Evolutionary conservation across 1,140 invertebrate species (phyloP).

Genomic region (Drosophila truncata): DNA sequence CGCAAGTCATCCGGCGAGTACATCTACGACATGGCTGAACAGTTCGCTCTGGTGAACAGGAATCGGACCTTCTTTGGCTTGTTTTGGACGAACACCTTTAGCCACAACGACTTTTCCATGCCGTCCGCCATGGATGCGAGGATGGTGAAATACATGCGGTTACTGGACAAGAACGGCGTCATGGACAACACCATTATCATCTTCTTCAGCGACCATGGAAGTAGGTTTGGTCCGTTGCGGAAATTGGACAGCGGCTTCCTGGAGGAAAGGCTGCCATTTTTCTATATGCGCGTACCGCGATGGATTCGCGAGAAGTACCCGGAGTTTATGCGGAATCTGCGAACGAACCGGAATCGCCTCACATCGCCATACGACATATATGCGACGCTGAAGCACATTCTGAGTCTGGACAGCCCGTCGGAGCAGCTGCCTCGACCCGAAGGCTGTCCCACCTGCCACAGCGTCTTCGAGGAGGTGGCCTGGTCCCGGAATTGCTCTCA

Average conservation of each 20-base stretch:
- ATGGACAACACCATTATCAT: constrained; percentile 90
- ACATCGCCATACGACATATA: constrained; percentile 94
- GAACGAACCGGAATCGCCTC: constrained; percentile 89
- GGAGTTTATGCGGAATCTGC: constrained; percentile 88
- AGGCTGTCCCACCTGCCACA: constrained; percentile 88
- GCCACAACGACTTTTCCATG: constrained; percentile 91
- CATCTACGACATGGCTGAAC: constrained; percentile 86
- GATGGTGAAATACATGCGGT: constrained; percentile 87
- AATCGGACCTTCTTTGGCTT: constrained; percentile 89
- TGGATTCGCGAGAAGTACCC: constrained; percentile 90
- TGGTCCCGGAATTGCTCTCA: constrained; percentile 89
- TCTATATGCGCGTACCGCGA: constrained; percentile 91
- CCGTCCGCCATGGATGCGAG: constrained; percentile 89
- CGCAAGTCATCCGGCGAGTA: constrained; percentile 87
- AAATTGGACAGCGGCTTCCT: constrained; percentile 89
- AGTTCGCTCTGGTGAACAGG: constrained; percentile 86
- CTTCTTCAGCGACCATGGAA: constrained; percentile 96
- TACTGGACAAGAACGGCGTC: constrained; percentile 86
- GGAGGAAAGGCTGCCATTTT: constrained; percentile 96
- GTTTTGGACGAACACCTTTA: constrained; percentile 92
- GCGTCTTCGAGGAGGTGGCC: constrained; percentile 88
- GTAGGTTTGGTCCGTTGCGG: constrained; percentile 92
- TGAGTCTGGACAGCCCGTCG: constrained; percentile 76
- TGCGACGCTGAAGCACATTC: constrained; percentile 87
- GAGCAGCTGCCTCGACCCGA: constrained; percentile 40